Conservation (phyloP, 2,797 vertebrate species). For the Mus spretus region DNA sequence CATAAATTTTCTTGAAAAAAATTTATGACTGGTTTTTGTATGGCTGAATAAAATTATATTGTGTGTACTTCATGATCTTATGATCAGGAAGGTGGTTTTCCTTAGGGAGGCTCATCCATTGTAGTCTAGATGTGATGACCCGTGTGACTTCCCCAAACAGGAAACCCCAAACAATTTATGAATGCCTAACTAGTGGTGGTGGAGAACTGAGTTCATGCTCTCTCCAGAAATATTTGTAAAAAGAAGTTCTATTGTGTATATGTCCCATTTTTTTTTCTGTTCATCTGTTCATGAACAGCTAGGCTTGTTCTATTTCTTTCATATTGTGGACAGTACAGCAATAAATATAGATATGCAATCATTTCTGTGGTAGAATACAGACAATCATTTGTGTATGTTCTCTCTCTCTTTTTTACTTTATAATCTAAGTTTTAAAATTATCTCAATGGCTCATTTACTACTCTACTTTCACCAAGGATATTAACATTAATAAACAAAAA, state of each 20-base stretch:
- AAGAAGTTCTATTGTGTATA: not conserved
- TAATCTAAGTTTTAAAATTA: not conserved
- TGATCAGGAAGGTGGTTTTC: not conserved
- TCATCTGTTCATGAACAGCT: not conserved
- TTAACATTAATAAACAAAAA: not conserved
- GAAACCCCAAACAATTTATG: not conserved
- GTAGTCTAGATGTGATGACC: not conserved
- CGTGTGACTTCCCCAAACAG: not conserved
- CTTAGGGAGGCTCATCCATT: not conserved
- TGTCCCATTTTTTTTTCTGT: not conserved
- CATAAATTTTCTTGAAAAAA: not conserved
- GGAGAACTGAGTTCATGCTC: not conserved
- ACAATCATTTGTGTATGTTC: not conserved
- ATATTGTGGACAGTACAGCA: not conserved
- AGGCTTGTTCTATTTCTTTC: not conserved
- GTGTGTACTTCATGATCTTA: not conserved
- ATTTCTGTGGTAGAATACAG: not conserved
- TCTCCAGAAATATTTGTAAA: not conserved
- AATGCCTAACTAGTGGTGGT: not conserved
- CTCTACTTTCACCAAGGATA: not conserved
- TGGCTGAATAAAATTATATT: not conserved
- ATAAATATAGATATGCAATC: not conserved
- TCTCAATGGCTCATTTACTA: not conserved
- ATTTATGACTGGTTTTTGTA: not conserved
- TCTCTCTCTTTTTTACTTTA: not conserved